Evolutionary conservation across 2,797 vertebrate species (phyloP), one percentile per base, ranked within the genome.

Genomic region (Leuciscus waleckii): DNA sequence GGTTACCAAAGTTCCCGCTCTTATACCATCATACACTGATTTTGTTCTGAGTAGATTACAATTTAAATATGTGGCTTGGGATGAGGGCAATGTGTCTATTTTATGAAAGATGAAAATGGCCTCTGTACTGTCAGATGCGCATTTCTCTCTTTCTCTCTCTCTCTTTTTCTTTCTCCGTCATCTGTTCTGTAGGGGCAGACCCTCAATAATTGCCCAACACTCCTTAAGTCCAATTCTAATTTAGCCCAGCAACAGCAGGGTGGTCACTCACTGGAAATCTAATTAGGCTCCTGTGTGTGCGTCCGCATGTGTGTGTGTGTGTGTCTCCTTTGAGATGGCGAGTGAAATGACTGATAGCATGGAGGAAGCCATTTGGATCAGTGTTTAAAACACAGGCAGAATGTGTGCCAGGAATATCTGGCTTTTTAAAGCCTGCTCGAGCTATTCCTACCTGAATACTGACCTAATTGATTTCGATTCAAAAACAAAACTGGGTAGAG

Each of bases 151-250:
- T 1, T n/a, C 37, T 75, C 8, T 56, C 14, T 71, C 9, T 41
- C 51, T 81, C n/a, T 79, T 10, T 43, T 41, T 81, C 29, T 81
- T 7, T 37, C 63, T n/a, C 68, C 29, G 14, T 51, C 58, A 26
- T 84, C 37, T 23, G 84, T 71, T 85, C 81, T 86, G 43, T 74
- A 73, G 86, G 87, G 84, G 78, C 81, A 78, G 70, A 84, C 89
- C 87, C 86, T 90, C 88, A 91, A 91, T 95, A 93, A 94, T 90
- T 92, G 91, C 89, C 85, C 88, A 83, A 63, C 88, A 90, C 90
- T 90, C 90, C 91, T 92, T 91, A 90, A 94, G 93, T 92, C 91
- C 90, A 89, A 78, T 93, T 94, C 89, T 90, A 92, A 92, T 94
- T 94, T 93, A 90, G 91, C 79, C 76, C 67, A 54, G 86, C 85